Evolutionary conservation across 1,140 invertebrate genomes (phyloP).

Genomic region (Eriocheir sinensis): DNA sequence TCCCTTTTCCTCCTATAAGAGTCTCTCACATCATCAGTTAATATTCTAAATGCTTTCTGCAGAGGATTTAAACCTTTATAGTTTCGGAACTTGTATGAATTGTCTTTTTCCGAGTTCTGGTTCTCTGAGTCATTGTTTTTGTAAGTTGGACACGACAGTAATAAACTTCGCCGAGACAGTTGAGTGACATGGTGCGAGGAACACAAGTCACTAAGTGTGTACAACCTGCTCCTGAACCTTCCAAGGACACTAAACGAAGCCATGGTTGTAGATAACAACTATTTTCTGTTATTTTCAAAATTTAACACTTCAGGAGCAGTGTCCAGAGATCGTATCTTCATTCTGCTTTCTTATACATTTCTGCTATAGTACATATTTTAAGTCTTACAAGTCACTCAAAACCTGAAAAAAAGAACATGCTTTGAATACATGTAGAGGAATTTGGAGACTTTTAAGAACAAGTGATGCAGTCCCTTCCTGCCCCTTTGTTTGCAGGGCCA

Average conservation of each 20-base stretch:
- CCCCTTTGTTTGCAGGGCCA: no score
- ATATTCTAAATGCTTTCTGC: conserved; percentile 77
- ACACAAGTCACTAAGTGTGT: not conserved
- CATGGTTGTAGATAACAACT: not conserved
- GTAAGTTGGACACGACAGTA: not conserved
- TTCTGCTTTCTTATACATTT: no score
- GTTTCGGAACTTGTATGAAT: not conserved
- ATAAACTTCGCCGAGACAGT: not conserved
- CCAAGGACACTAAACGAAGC: not conserved
- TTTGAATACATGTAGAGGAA: no score
- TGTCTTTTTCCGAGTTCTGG: not conserved
- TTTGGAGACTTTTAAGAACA: no score
- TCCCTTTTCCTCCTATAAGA: conserved; percentile 3
- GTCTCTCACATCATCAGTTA: conserved; percentile 83
- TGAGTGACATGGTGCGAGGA: not conserved
- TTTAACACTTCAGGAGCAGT: no score
- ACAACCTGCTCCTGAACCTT: not conserved
- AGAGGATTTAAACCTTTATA: conserved; percentile 76
- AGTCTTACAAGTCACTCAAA: no score
- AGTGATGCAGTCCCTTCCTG: no score
- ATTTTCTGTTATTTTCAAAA: no score
- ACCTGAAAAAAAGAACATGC: no score
- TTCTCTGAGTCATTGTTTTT: no score
- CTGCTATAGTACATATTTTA: no score
- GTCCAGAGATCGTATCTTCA: no score